Evolutionary conservation across 2,797 vertebrate species (phyloP).

Genomic region (Thaleichthys pacificus): DNA sequence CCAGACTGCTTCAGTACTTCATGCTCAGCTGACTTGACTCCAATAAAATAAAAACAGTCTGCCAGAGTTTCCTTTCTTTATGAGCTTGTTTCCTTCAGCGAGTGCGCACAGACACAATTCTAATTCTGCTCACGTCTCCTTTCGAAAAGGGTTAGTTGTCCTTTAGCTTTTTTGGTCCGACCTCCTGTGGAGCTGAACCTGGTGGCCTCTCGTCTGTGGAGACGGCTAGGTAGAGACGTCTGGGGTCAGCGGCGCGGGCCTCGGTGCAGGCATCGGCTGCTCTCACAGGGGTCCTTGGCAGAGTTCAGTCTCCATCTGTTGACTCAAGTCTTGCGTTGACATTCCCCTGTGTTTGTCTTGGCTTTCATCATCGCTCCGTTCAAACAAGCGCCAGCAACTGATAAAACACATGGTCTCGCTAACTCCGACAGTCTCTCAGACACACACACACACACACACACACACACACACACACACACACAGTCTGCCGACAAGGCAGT

Average conservation of each 20-base stretch:
- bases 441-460: constrained; percentile 18
- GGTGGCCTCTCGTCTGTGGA: constrained; percentile 8
- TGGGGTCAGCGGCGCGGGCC: constrained; percentile 28
- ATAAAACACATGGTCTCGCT: constrained; percentile 73
- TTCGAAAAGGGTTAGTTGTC: constrained; percentile 5
- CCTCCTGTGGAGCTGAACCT: constrained; percentile 13
- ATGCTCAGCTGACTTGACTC: constrained; percentile 36
- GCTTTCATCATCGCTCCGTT: constrained; percentile 72
- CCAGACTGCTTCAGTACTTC: constrained; percentile 31
- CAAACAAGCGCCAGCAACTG: constrained; percentile 75
- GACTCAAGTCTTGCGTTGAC: constrained; percentile 73
- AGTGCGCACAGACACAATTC: constrained; percentile 27
- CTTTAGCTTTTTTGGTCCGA: constrained; percentile 6
- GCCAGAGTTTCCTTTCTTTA: constrained; percentile 37
- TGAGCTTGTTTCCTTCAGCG: constrained; percentile 32
- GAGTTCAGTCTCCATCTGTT: constrained; percentile 58
- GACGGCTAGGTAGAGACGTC: constrained; percentile 25
- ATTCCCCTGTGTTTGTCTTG: constrained; percentile 73
- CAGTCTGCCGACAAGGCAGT: constrained; percentile 40
- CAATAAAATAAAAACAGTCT: constrained; percentile 22
- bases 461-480: constrained; percentile 17
- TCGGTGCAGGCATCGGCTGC: constrained; percentile 34
- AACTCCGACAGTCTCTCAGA: constrained; percentile 33
- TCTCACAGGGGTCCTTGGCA: constrained; percentile 50
- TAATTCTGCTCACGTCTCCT: constrained; percentile 32